These are phyloP conservation scores for Cichladusa arquata DNA, from an alignment of 2,113 vertebrate species.

Conservation along the genomic window DNA sequence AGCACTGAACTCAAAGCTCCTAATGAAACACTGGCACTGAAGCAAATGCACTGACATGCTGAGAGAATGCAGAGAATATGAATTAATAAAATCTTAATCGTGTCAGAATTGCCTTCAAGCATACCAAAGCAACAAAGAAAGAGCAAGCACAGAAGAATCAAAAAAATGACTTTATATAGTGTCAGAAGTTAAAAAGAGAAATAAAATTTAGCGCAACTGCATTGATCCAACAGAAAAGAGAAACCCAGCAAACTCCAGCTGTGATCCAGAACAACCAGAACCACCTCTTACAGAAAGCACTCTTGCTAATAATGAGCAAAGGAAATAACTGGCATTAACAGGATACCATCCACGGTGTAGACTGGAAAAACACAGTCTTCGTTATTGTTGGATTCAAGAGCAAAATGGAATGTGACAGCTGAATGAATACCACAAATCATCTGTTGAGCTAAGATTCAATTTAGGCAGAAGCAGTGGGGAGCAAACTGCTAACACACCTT, in stretches of 20 bases:
- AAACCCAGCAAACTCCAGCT: not conserved
- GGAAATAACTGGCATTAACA: not conserved
- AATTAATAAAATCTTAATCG: slow-evolving; percentile 10
- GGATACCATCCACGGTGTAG: not conserved
- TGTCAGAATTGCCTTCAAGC: not conserved
- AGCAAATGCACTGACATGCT: not conserved
- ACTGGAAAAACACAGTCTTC: not conserved
- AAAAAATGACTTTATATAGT: not conserved
- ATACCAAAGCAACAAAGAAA: not conserved
- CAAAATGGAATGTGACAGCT: not conserved
- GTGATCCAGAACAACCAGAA: not conserved
- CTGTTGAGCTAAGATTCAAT: not conserved
- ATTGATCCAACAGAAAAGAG: not conserved
- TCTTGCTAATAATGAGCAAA: not conserved
- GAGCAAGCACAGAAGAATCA: not conserved
- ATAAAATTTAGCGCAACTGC: not conserved
- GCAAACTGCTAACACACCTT: not conserved
- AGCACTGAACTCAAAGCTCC: not conserved
- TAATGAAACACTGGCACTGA: not conserved
- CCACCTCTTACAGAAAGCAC: not conserved
- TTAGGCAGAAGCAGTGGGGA: not conserved
- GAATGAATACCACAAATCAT: not conserved
- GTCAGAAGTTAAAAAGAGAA: not conserved
- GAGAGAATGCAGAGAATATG: not conserved
- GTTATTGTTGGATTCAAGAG: not conserved